These are phyloP conservation scores for Callitettix versicolor DNA, from an alignment of 1,140 invertebrate genomes.

Conservation along the genomic window DNA sequence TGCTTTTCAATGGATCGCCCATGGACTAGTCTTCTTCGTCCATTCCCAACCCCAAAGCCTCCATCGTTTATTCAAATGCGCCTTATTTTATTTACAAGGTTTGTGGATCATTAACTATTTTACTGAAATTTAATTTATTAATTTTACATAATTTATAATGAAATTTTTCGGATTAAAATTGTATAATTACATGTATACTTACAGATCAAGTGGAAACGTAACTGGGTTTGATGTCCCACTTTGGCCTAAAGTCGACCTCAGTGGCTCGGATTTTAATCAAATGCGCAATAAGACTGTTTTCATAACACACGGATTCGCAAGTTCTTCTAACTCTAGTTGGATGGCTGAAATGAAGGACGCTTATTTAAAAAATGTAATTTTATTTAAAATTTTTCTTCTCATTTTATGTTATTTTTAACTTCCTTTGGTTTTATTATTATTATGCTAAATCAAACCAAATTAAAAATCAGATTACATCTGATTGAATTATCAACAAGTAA, in stretches of 20 bases:
- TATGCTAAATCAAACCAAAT: too few species aligned
- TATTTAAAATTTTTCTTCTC: too few species aligned
- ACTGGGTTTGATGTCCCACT: conserved; percentile 13
- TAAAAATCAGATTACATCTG: too few species aligned
- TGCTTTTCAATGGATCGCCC: conserved; percentile 26
- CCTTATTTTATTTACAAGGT: conserved; percentile 26
- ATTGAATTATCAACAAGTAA: too few species aligned
- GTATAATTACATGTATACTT: too few species aligned
- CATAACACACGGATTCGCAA: conserved; percentile 28
- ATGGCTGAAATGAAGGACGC: conserved; percentile 25
- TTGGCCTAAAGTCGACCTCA: conserved; percentile 23
- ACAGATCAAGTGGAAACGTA: too few species aligned
- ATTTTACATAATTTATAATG: too few species aligned
- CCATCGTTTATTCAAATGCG: conserved; percentile 23
- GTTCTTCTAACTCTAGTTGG: conserved; percentile 24
- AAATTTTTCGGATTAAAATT: too few species aligned
- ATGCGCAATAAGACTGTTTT: conserved; percentile 21
- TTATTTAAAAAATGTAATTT: conserved; percentile 25
- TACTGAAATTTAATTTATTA: too few species aligned
- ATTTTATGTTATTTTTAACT: too few species aligned
- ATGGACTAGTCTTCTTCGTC: conserved; percentile 25
- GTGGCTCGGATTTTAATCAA: conserved; percentile 21
- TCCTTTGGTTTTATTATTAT: too few species aligned
- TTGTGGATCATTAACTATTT: neutral
- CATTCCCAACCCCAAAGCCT: conserved; percentile 24